A percentile compares a stretch with the other conserved stretches of the same genome.
Conservation (phyloP, 2,113 vertebrate genomes). For the Microtus oregoni region DNA sequence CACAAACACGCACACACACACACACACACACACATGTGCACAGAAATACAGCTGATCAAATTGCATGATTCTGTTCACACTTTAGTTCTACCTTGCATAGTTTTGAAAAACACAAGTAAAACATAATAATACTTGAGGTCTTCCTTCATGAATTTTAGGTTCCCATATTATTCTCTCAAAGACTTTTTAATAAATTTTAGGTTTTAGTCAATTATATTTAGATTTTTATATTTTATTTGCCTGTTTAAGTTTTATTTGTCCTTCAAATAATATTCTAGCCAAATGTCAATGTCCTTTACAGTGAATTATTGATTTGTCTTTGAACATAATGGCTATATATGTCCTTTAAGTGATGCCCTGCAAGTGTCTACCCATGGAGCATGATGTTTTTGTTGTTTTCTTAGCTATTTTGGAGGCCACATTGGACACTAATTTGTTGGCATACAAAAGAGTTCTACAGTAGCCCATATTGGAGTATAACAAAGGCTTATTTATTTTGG, state of each 20-base stretch:
- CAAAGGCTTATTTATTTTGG: too few species aligned
- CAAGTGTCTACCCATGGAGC: neutral
- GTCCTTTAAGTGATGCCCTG: neutral
- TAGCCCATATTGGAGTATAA: too few species aligned
- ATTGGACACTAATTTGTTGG: too few species aligned
- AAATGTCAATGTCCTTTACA: conserved; percentile 11
- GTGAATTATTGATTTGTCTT: conserved; percentile 42
- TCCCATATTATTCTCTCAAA: neutral
- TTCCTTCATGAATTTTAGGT: neutral
- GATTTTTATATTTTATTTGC: neutral
- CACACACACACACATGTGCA: too few species aligned
- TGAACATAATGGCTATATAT: neutral
- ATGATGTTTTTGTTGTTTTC: neutral
- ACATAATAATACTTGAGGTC: neutral
- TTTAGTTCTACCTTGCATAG: neutral
- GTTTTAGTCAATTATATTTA: conserved; percentile 5
- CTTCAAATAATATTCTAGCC: conserved; percentile 33
- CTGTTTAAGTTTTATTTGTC: neutral
- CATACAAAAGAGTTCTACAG: too few species aligned
- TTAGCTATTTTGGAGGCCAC: neutral
- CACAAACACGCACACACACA: too few species aligned
- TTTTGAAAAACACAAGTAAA: neutral
- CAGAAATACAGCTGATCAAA: neutral
- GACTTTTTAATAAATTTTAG: neutral
- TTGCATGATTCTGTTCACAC: neutral